Base-by-base conservation (phyloP, 2,888 invertebrate species). In the Arctia plantaginis region DNA sequence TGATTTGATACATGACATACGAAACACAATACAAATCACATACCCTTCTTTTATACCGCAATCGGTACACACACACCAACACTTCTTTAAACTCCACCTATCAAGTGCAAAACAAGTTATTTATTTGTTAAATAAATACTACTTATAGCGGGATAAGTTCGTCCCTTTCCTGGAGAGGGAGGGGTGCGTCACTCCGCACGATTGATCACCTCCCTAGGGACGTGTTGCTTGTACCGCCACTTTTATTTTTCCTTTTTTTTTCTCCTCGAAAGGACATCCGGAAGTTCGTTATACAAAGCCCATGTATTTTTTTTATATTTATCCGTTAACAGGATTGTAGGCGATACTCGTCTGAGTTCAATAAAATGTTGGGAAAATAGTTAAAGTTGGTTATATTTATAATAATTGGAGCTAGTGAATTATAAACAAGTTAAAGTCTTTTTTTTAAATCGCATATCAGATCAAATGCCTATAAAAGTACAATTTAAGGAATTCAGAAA, bases 201-300 rank as follows among this genome's bases (percentile, higher is more conserved):
- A 90, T 90, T 90, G 90, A 90, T 90, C 89, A 78, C 88, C 88
- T 88, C 90, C 87, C 89, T 33, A 67, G 85, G 88, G 90, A 89
- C 84, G 81, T 88, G 89, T 88, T 79, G 78, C 85, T 81, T 83
- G 85, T 87, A 81, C 82, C 82, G 75, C 75, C 79, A 78, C 71
- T 77, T 80, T 84, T 85, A 82, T 85, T 85, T 82, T 74, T 78
- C 66, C 59, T 68, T 74, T 69, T 73, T n/a, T n/a, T 80, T 82
- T 80, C 73, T 75, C 77, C 71, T 23, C 51, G 72, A 85, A 81
- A 84, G 77, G 80, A 85, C 82, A 85, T 80, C 76, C 84, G 83
- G 82, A 79, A 81, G 80, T 82, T 80, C 74, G 80, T 79, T 81
- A 74, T 75, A 71, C 69, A 67, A 74, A 72, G 66, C 23, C 39